These are phyloP conservation scores for Podilymbus podiceps DNA, from an alignment of 2,113 vertebrate species.

Conservation along the genomic window DNA sequence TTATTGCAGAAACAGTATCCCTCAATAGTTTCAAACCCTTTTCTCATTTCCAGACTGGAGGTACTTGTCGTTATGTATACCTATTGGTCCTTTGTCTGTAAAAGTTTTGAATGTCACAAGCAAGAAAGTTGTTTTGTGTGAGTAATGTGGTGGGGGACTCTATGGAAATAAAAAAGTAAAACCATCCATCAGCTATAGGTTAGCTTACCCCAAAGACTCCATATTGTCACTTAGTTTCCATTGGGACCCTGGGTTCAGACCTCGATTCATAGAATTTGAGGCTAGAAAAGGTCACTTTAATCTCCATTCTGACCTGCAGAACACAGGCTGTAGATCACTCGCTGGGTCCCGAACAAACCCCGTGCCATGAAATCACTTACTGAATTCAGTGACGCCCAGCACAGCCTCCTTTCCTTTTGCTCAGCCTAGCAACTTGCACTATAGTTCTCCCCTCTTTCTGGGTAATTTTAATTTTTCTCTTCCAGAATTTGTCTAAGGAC, in stretches of 20 bases:
- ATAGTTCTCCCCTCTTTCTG: neutral
- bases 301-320: constrained; percentile 19
- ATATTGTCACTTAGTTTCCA: neutral
- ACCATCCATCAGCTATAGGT: neutral
- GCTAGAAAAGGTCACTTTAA: constrained; percentile 33
- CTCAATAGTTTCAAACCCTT: neutral
- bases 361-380: neutral
- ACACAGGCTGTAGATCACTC: constrained; percentile 15
- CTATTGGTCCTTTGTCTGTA: constrained; percentile 31
- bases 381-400: neutral
- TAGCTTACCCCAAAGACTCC: constrained; percentile 11
- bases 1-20: neutral
- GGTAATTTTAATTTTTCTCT: neutral
- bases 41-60: neutral
- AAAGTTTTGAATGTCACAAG: constrained; percentile 60
- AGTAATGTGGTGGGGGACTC: constrained; percentile 24
- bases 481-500: neutral
- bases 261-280: constrained; percentile 12
- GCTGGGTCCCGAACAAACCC: neutral
- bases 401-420: neutral
- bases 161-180: constrained; percentile 28
- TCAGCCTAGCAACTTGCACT: neutral
- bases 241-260: neutral
- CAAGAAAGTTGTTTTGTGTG: neutral
- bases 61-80: neutral